phyloP scores from a whole-genome alignment of 2,888 invertebrate species.

The Catocala sponsa region DNA sequence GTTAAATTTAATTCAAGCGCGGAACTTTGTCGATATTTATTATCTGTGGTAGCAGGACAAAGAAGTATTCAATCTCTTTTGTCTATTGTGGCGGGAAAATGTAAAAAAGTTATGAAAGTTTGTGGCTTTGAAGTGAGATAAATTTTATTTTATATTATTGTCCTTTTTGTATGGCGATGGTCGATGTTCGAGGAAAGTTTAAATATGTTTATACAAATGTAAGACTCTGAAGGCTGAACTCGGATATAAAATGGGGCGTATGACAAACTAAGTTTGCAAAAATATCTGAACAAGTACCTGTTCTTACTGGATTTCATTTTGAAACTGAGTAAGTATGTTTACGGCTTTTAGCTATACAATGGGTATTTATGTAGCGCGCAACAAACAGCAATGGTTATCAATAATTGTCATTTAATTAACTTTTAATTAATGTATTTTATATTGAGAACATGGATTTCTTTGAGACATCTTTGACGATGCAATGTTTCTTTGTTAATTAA shows the following conservation, averaged over 20 bases:
- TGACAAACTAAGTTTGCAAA: constrained; percentile 10
- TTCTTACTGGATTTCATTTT: constrained; percentile 1
- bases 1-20: constrained; percentile 53
- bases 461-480: no score
- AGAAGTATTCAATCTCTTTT: constrained; percentile 41
- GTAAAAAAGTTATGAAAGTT: constrained; percentile 29
- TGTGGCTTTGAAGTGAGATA: constrained; percentile 38
- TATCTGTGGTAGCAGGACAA: constrained; percentile 47
- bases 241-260: constrained; percentile 6
- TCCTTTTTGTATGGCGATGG: constrained; percentile 44
- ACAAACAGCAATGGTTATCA: neutral
- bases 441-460: no score
- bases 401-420: neutral
- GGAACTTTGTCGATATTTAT: constrained; percentile 54
- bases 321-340: constrained; percentile 4
- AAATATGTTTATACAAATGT: constrained; percentile 9
- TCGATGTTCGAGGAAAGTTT: constrained; percentile 10
- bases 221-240: constrained; percentile 11
- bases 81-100: constrained; percentile 33
- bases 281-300: neutral
- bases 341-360: neutral
- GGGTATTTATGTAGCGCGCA: neutral
- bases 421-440: no score
- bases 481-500: no score
- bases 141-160: constrained; percentile 49